Base-by-base conservation (phyloP, 2,113 vertebrate genomes). In the Xyliphius kryptos region DNA sequence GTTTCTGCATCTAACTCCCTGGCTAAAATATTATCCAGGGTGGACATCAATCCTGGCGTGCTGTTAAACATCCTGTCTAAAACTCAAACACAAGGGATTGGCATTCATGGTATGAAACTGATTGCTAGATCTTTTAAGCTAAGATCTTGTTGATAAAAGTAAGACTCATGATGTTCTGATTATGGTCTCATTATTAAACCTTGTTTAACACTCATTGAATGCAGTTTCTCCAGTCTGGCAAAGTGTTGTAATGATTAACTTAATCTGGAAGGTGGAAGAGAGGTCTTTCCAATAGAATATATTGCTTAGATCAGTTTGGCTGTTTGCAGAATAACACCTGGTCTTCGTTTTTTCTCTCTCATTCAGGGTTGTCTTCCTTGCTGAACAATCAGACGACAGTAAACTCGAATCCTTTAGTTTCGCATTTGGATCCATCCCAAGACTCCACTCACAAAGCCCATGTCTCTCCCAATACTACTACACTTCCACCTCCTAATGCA, bases 61-160 rank as follows among this genome's bases (percentile, higher is more conserved):
- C 88, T 98, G 71, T 77, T 98, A 12, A 90, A 89, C 0, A 93
- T 89, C 26, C 89, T 98, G 69, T 92, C 94, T 71, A 97, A 95
- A 88, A 92, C 89, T 17, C 91, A 95, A 77, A 76, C 85, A 1
- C 87, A 89, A 68, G 80, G 89, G 1, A 85, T 85, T 2, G 74
- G 86, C 0, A 51, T 91, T 68, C 90, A 92, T 83, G 92, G 95
- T 98, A 85, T 87, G 67, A 0, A 5, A 26, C n/a, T n/a, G n/a
- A n/a, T n/a, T n/a, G n/a, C n/a, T n/a, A n/a, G n/a, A n/a, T n/a
- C n/a, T n/a, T n/a, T 10, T 22, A 16, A 50, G 76, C 10, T 1
- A 15, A n/a, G n/a, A n/a, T n/a, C n/a, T n/a, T n/a, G n/a, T n/a
- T n/a, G n/a, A n/a, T n/a, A n/a, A n/a, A n/a, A n/a, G n/a, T n/a